Conservation (phyloP, 2,113 vertebrate species). For the Hydrochoerus hydrochaeris region DNA sequence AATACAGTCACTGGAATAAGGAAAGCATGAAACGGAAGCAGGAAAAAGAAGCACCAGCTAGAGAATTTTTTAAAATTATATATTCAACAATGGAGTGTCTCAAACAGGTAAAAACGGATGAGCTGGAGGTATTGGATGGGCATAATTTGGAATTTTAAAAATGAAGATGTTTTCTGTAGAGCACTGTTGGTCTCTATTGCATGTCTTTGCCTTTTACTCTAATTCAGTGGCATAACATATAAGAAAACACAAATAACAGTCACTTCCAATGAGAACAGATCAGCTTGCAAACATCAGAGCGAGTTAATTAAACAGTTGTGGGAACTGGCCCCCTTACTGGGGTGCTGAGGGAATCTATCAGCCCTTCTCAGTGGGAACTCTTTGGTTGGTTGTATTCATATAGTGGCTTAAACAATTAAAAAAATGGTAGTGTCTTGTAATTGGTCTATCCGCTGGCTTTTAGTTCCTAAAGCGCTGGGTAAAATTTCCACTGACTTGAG, state of each 20-base stretch:
- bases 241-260: conserved; percentile 1
- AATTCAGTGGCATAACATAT: background rate
- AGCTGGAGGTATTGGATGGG: background rate
- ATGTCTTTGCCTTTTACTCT: background rate
- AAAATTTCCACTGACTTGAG: background rate
- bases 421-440: background rate
- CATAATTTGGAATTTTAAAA: conserved; percentile 34
- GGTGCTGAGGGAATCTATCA: conserved; percentile 48
- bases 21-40: background rate
- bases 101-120: background rate
- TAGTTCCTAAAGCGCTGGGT: background rate
- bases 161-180: too few species aligned
- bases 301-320: conserved; percentile 48
- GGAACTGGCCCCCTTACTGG: conserved; percentile 47
- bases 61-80: background rate
- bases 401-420: background rate
- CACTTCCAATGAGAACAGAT: conserved; percentile 35
- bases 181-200: background rate
- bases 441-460: background rate
- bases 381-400: background rate
- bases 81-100: background rate
- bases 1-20: background rate
- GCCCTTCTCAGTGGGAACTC: background rate
- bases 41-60: background rate
- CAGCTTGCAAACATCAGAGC: conserved; percentile 6